Evolutionary conservation across 2,888 invertebrate genomes (phyloP).

Genomic region (Reticulitermes lucifugus): DNA sequence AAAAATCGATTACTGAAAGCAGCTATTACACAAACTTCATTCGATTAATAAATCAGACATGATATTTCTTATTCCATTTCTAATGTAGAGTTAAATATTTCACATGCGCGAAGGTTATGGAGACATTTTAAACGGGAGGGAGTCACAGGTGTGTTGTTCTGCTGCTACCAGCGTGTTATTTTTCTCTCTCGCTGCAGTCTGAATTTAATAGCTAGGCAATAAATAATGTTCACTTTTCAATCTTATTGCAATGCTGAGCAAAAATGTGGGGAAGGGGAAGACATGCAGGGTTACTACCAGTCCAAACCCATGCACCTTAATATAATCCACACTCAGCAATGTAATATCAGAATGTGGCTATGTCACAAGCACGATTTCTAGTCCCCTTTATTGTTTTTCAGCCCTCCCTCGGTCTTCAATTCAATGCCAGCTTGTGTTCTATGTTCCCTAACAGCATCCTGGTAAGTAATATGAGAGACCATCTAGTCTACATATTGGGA

Average conservation of each 20-base stretch:
- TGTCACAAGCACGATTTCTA: conserved; percentile 18
- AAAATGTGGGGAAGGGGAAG: neutral
- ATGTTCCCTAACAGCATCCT: neutral
- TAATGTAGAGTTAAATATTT: too few species aligned
- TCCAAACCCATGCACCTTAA: neutral
- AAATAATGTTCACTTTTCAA: conserved; percentile 37
- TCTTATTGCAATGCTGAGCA: conserved; percentile 1
- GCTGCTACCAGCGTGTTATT: neutral
- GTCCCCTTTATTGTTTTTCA: conserved; percentile 3
- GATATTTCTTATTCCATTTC: neutral
- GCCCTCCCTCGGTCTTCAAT: neutral
- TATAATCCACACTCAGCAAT: too few species aligned
- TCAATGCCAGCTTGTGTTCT: conserved; percentile 36
- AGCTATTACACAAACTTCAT: neutral
- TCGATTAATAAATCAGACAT: neutral
- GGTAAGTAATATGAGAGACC: too few species aligned
- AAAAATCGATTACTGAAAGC: neutral
- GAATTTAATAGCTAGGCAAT: conserved; percentile 31
- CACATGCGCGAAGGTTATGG: neutral
- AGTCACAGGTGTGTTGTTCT: neutral
- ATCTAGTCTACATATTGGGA: too few species aligned
- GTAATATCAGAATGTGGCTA: conserved; percentile 32
- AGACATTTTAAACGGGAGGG: neutral
- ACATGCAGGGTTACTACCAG: neutral
- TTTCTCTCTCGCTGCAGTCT: neutral